Evolutionary conservation across 2,888 invertebrate genomes (phyloP).

Genomic region (Xestia ashworthii): DNA sequence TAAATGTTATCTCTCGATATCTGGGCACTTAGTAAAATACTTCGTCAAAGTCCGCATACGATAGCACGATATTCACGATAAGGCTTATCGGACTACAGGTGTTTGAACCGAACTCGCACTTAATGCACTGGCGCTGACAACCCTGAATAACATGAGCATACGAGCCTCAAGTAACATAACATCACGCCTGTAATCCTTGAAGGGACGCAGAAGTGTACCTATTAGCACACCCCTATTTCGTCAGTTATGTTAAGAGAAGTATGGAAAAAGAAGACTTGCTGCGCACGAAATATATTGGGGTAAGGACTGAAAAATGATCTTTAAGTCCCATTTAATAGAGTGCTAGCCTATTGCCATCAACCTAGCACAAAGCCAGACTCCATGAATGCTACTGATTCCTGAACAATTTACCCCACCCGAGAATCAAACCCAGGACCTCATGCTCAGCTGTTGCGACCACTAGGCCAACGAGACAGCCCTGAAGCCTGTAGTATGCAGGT

Average conservation of each 20-base stretch:
- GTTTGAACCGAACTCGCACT: slow-evolving; percentile 78
- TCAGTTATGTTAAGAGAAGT: background rate
- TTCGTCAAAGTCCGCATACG: slow-evolving; percentile 52
- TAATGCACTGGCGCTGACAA: slow-evolving; percentile 66
- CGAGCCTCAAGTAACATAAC: background rate
- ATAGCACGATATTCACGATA: slow-evolving; percentile 63
- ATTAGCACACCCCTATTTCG: background rate
- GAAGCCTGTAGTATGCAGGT: background rate
- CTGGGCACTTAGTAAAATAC: slow-evolving; percentile 56
- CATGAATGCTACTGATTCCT: background rate
- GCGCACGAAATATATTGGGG: no score
- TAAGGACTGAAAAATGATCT: background rate
- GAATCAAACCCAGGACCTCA: background rate
- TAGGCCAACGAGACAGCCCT: background rate
- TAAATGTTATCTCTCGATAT: slow-evolving; percentile 53
- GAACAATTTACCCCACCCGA: background rate
- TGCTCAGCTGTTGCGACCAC: background rate
- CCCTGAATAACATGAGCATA: slow-evolving; percentile 29
- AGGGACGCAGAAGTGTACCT: background rate
- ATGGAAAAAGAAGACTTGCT: no score
- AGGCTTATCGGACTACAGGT: slow-evolving; percentile 74
- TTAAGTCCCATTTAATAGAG: background rate
- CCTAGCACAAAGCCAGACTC: background rate
- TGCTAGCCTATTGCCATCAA: background rate
- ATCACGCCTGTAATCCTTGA: background rate